Evolutionary conservation across 2,888 invertebrate species (phyloP).

Genomic region (Xylophagus ater): DNA sequence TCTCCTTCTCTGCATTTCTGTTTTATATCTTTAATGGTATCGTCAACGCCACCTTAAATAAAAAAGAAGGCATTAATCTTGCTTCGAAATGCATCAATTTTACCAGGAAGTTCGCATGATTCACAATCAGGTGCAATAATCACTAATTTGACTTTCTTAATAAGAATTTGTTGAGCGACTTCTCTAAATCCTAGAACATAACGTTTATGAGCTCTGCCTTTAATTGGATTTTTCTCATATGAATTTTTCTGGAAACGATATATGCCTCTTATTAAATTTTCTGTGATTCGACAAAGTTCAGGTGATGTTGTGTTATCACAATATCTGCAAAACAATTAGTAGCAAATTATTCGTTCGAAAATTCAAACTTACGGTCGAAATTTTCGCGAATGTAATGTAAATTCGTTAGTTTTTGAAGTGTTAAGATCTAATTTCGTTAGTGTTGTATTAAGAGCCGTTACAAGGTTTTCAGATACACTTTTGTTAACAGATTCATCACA

Average conservation of each 20-base stretch:
- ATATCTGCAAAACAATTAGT: slow-evolving; percentile 33
- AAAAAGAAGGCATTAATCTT: neutral
- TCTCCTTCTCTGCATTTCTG: slow-evolving; percentile 40
- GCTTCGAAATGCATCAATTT: neutral
- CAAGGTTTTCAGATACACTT: neutral
- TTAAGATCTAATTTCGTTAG: neutral
- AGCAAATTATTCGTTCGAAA: neutral
- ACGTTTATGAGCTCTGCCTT: slow-evolving; percentile 45
- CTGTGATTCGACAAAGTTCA: slow-evolving; percentile 42
- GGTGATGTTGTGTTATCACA: slow-evolving; percentile 49
- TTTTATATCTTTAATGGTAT: slow-evolving; percentile 43
- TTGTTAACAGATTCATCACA: neutral
- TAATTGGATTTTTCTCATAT: slow-evolving; percentile 47
- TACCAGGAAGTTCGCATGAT: slow-evolving; percentile 28
- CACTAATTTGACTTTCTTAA: slow-evolving; percentile 47
- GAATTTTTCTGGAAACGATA: slow-evolving; percentile 50
- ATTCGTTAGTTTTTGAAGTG: slow-evolving; percentile 1
- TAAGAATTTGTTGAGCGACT: slow-evolving; percentile 45
- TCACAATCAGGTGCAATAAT: slow-evolving; percentile 55
- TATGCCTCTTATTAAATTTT: slow-evolving; percentile 43
- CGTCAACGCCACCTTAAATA: slow-evolving; percentile 46
- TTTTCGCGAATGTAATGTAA: slow-evolving; percentile 25
- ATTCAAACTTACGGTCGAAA: slow-evolving; percentile 27
- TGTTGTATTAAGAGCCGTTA: neutral
- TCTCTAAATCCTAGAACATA: slow-evolving; percentile 53